Conservation (phyloP, 1,140 invertebrate species). For the Eumaeus atala region DNA sequence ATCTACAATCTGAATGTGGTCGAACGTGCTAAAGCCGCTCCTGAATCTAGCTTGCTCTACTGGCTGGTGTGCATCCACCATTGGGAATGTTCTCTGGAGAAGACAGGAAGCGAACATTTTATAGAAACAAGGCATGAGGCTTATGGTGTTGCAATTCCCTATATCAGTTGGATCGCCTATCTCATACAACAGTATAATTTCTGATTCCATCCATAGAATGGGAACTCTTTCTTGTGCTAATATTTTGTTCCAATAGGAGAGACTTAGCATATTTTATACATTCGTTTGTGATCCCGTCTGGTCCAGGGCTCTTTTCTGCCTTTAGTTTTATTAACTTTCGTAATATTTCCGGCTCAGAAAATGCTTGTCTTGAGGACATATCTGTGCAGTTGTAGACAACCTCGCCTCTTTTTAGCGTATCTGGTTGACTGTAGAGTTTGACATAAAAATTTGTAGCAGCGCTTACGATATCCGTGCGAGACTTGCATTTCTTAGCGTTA, state of each 20-base stretch:
- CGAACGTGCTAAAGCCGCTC: not conserved
- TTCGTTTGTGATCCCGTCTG: conserved; percentile 4
- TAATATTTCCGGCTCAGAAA: conserved; percentile 1
- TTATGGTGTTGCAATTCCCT: too few species aligned
- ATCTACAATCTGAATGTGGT: not conserved
- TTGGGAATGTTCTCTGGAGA: not conserved
- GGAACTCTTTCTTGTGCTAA: too few species aligned
- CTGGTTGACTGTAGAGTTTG: too few species aligned
- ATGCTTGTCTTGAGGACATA: not conserved
- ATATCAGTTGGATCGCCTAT: too few species aligned
- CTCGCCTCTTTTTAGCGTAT: not conserved
- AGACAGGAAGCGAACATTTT: too few species aligned
- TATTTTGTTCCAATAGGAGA: not conserved
- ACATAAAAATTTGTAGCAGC: not conserved
- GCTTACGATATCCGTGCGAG: conserved; percentile 20
- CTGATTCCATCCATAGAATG: too few species aligned
- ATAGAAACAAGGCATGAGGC: too few species aligned
- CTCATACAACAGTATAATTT: too few species aligned
- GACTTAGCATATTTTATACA: not conserved
- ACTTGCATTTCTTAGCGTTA: too few species aligned
- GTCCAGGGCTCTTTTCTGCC: conserved; percentile 4
- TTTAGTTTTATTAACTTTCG: not conserved
- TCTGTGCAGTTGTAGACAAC: not conserved
- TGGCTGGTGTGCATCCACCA: not conserved
- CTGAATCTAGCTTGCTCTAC: not conserved